phyloP scores from a whole-genome alignment of 2,113 vertebrate genomes.

The cat (Felis catus) region F.catus_Fca126_mat1.0 CM031426.1:7281001-7281500 shows the following conservation, averaged over 20 bases:
- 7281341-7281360: neutral
- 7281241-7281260: neutral
- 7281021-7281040: neutral
- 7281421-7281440: neutral
- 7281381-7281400: neutral
- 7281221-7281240: neutral
- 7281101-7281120: neutral
- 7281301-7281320: neutral
- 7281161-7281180: neutral
- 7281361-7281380: neutral
- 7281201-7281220: neutral
- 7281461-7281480: neutral
- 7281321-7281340: too few relatives aligned
- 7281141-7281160: constrained; percentile 7
- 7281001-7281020: neutral
- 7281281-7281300: fast-evolving
- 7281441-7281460: neutral
- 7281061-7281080: constrained; percentile 20
- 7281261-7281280: neutral
- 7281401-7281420: neutral
- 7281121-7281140: neutral
- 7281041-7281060: neutral
- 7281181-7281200: constrained; percentile 27
- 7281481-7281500: neutral
- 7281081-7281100: neutral